phyloP scores from a whole-genome alignment of 2,113 vertebrate genomes.

The Scytalopus superciliaris region DNA sequence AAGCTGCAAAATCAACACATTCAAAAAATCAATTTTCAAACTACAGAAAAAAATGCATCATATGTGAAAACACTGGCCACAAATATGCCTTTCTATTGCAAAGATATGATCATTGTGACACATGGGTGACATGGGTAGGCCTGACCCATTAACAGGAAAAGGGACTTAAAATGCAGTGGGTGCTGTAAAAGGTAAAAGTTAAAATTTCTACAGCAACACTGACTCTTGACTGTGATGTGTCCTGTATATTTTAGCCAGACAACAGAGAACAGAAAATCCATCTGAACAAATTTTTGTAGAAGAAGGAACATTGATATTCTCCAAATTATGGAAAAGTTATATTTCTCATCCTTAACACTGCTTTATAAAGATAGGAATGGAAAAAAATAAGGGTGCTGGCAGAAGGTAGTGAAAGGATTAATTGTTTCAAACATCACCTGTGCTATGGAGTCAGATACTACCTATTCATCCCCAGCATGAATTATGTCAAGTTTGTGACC shows the following conservation, averaged over 20 bases:
- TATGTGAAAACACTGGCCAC: not conserved
- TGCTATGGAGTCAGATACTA: not conserved
- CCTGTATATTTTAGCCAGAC: not conserved
- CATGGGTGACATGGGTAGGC: not conserved
- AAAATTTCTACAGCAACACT: not conserved
- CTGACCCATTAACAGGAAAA: not conserved
- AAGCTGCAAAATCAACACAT: not conserved
- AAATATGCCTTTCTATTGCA: not conserved
- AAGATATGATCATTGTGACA: not conserved
- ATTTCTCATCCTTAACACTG: not conserved
- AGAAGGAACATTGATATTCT: not conserved
- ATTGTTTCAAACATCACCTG: not conserved
- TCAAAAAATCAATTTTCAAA: not conserved
- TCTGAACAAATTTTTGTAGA: not conserved
- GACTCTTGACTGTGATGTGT: not conserved
- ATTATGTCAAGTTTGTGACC: slow-evolving; percentile 12
- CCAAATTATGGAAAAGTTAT: not conserved
- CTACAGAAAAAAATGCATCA: not conserved
- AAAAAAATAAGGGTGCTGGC: not conserved
- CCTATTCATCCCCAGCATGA: not conserved
- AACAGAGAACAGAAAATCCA: not conserved
- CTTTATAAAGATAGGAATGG: not conserved
- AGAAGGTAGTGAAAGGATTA: not conserved
- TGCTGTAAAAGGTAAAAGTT: not conserved
- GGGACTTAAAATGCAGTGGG: not conserved